A percentile compares a stretch with the other conserved stretches of the same genome.
These are phyloP conservation scores for Xenopus tropicalis DNA, from an alignment of 2,113 vertebrate genomes.

Conservation along the genomic window DNA sequence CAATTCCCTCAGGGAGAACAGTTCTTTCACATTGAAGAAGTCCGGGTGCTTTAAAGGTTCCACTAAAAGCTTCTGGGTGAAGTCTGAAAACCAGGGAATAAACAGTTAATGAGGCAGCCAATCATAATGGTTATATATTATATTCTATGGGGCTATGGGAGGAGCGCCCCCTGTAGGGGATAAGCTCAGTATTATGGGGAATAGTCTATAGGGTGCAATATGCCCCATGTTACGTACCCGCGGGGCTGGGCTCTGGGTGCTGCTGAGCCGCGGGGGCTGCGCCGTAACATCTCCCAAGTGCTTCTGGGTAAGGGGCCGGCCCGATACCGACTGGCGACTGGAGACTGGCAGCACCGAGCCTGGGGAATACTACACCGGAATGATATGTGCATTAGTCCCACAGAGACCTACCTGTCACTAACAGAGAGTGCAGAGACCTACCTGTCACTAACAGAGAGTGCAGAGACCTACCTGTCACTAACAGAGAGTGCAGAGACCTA, in stretches of 20 bases:
- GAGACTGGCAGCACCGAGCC: background rate
- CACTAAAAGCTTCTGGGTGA: conserved; percentile 54
- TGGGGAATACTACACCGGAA: conserved; percentile 11
- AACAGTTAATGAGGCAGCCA: background rate
- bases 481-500: no score
- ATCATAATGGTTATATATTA: background rate
- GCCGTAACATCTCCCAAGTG: background rate
- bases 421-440: no score
- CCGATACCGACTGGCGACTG: background rate
- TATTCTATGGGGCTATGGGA: background rate
- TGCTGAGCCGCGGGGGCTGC: background rate
- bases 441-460: no score
- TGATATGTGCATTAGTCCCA: no score
- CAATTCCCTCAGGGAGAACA: conserved; percentile 79
- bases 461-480: no score
- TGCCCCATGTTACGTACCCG: conserved; percentile 30
- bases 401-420: no score
- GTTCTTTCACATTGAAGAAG: conserved; percentile 83
- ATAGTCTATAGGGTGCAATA: no score
- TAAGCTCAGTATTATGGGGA: no score
- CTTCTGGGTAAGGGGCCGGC: background rate
- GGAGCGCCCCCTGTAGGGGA: no score
- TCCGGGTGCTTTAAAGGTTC: conserved; percentile 75
- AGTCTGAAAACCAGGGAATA: conserved; percentile 23
- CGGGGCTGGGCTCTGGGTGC: background rate